Conservation (phyloP, 1,140 invertebrate genomes). For the Euwallacea similis region DNA sequence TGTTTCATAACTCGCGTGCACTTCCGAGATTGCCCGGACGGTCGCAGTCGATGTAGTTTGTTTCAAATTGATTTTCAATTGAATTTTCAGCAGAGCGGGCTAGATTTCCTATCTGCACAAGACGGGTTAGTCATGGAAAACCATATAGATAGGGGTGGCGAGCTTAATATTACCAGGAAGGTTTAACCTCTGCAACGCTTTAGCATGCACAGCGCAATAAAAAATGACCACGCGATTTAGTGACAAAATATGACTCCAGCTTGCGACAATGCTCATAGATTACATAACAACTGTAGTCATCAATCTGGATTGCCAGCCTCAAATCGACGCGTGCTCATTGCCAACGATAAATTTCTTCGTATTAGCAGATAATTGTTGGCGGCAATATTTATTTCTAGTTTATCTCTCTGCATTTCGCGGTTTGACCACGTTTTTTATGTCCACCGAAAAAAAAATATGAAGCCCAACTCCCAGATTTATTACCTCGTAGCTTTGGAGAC, state of each 20-base stretch:
- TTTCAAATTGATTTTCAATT: conserved; percentile 47
- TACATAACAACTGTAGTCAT: conserved; percentile 26
- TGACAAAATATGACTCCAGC: neutral
- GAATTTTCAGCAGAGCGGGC: conserved; percentile 43
- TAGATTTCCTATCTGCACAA: conserved; percentile 27
- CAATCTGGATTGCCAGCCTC: conserved; percentile 31
- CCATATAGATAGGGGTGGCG: too few relatives aligned
- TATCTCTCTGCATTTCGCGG: conserved; percentile 22
- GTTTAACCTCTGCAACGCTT: neutral
- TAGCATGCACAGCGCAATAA: too few relatives aligned
- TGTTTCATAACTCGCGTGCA: conserved; percentile 46
- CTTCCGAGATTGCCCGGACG: conserved; percentile 42
- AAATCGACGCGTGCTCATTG: conserved; percentile 38
- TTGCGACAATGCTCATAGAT: neutral
- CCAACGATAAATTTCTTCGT: conserved; percentile 38
- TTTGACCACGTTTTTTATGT: conserved; percentile 19
- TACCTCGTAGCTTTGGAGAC: conserved; percentile 5
- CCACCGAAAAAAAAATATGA: conserved; percentile 1
- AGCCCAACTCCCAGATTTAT: conserved; percentile 16
- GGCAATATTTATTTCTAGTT: conserved; percentile 36
- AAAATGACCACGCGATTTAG: neutral
- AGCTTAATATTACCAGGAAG: neutral
- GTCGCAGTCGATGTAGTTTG: conserved; percentile 35
- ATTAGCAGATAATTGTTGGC: conserved; percentile 35
- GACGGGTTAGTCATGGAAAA: conserved; percentile 16